These are phyloP conservation scores for Phlogophora meticulosa DNA, from an alignment of 2,888 invertebrate genomes.

Conservation along the genomic window DNA sequence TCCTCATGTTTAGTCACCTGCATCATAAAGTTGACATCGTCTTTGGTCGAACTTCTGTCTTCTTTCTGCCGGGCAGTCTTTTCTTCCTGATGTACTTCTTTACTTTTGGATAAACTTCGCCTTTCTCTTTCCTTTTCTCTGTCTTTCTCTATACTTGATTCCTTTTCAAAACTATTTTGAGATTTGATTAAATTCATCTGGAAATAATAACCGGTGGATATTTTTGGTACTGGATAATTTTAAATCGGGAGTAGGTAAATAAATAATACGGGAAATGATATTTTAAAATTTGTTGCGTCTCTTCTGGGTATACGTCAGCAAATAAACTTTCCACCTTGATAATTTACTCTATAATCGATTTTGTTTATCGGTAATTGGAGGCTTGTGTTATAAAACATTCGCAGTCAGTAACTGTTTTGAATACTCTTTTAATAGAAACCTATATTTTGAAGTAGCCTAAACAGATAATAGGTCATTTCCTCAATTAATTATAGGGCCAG, in stretches of 20 bases:
- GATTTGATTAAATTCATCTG: constrained; percentile 91
- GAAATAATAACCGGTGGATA: constrained; percentile 61
- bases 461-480: constrained; percentile 80
- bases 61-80: constrained; percentile 78
- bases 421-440: constrained; percentile 33
- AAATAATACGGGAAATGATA: constrained; percentile 2
- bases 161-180: constrained; percentile 90
- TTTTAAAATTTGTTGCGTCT: constrained; percentile 22
- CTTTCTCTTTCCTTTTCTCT: constrained; percentile 74
- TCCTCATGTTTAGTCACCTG: constrained; percentile 76
- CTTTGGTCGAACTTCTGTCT: constrained; percentile 81
- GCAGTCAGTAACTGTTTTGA: constrained; percentile 40
- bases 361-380: constrained; percentile 14
- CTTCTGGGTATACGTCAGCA: constrained; percentile 15
- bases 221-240: constrained; percentile 32
- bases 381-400: constrained; percentile 29
- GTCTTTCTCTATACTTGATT: constrained; percentile 88
- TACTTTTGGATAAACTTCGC: constrained; percentile 85
- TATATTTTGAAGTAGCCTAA: constrained; percentile 61
- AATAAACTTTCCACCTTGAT: constrained; percentile 38
- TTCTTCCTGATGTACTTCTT: constrained; percentile 81
- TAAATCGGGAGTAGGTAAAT: constrained; percentile 19
- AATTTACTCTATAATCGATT: constrained; percentile 32
- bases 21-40: constrained; percentile 88
- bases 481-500: constrained; percentile 83